These are phyloP conservation scores for Grammomys surdaster DNA, from an alignment of 2,113 vertebrate genomes.

Conservation along the genomic window DNA sequence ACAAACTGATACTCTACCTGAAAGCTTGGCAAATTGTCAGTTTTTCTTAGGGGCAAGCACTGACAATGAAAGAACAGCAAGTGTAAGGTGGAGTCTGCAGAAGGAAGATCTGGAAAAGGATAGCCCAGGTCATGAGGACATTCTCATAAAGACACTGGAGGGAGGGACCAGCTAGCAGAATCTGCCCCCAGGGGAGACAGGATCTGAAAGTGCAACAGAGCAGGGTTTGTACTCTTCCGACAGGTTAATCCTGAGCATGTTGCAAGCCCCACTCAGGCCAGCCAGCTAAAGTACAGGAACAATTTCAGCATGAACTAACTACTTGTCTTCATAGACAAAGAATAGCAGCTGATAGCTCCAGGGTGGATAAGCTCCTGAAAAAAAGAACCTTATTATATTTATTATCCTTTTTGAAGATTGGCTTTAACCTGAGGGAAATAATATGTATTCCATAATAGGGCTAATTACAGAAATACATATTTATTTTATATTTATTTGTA, in stretches of 20 bases:
- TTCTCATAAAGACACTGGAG: slow-evolving; percentile 34
- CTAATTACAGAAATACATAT: slow-evolving; percentile 35
- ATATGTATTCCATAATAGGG: slow-evolving; percentile 16
- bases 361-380: background rate
- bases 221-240: slow-evolving; percentile 28
- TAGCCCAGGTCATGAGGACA: slow-evolving; percentile 49
- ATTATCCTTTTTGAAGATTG: slow-evolving; percentile 34
- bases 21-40: background rate
- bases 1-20: background rate
- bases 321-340: background rate
- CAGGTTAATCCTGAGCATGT: slow-evolving; percentile 47
- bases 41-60: background rate
- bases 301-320: slow-evolving; percentile 45
- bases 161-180: background rate
- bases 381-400: slow-evolving; percentile 58
- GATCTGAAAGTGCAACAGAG: slow-evolving; percentile 22
- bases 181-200: background rate
- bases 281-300: slow-evolving; percentile 12
- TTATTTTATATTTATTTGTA: slow-evolving; percentile 63
- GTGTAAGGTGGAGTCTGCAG: slow-evolving; percentile 2
- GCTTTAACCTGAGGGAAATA: slow-evolving; percentile 50
- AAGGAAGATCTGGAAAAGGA: slow-evolving; percentile 29
- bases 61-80: slow-evolving; percentile 18
- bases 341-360: slow-evolving; percentile 42
- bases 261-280: slow-evolving; percentile 48